Conservation (phyloP, 2,888 invertebrate genomes). For the Acleris cristana region DNA sequence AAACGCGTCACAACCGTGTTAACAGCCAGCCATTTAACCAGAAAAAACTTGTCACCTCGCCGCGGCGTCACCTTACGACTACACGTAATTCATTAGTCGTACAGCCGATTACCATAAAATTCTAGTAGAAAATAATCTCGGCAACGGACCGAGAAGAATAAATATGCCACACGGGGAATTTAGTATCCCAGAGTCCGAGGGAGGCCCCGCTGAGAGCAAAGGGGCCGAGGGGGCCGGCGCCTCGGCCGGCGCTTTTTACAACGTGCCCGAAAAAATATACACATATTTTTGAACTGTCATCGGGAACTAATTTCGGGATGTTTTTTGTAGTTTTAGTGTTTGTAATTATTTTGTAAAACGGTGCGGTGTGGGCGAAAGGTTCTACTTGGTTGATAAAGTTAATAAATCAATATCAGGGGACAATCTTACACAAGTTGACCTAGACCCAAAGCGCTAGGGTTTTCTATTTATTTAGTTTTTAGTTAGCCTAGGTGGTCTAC, state of each 20-base stretch:
- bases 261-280: constrained; percentile 65
- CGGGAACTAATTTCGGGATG: constrained; percentile 81
- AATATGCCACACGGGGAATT: constrained; percentile 78
- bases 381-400: background rate
- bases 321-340: constrained; percentile 78
- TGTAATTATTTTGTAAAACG: constrained; percentile 74
- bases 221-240: constrained; percentile 76
- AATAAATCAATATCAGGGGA: background rate
- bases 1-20: constrained; percentile 37
- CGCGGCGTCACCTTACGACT: constrained; percentile 58
- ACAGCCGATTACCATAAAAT: constrained; percentile 76
- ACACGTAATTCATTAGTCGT: constrained; percentile 74
- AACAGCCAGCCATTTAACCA: constrained; percentile 38
- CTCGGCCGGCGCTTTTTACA: constrained; percentile 61
- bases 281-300: constrained; percentile 83
- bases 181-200: constrained; percentile 63
- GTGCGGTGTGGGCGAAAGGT: constrained; percentile 52
- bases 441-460: too few relatives aligned
- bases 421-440: too few relatives aligned
- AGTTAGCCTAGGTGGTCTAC: too few relatives aligned
- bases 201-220: constrained; percentile 71
- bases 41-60: constrained; percentile 48
- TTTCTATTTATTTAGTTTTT: too few relatives aligned
- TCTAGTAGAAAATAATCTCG: constrained; percentile 79
- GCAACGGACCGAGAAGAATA: constrained; percentile 62